Evolutionary conservation across 2,888 invertebrate genomes (phyloP).

Genomic region (Artemia sinica): DNA sequence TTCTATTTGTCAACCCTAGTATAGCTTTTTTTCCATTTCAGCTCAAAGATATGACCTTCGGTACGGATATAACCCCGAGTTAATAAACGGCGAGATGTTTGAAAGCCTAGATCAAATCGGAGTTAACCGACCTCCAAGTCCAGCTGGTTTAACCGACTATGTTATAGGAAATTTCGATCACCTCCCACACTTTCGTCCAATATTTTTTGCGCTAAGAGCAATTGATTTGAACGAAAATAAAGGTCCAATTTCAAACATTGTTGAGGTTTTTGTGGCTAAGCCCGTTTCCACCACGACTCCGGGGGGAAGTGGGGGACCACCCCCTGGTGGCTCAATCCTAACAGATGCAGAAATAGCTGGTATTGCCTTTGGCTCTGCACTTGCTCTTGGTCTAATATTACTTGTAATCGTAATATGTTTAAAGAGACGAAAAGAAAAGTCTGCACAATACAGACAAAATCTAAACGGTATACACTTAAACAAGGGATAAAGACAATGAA

Average conservation of each 20-base stretch:
- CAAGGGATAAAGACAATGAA: neutral
- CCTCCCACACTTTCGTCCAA: conserved; percentile 28
- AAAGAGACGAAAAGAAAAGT: neutral
- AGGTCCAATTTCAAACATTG: conserved; percentile 36
- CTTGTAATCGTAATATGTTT: conserved; percentile 1
- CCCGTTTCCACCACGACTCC: conserved; percentile 38
- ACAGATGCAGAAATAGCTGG: conserved; percentile 6
- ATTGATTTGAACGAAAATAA: conserved; percentile 35
- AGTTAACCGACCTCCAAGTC: conserved; percentile 30
- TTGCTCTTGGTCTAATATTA: conserved; percentile 9
- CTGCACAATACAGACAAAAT: neutral
- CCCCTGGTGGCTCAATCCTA: conserved; percentile 17
- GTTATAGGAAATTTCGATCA: conserved; percentile 38
- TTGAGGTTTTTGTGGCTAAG: conserved; percentile 37
- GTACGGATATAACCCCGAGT: conserved; percentile 29
- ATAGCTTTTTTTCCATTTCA: conserved; percentile 17
- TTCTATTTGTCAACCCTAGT: conserved; percentile 24
- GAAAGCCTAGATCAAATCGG: conserved; percentile 19
- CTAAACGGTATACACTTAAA: neutral
- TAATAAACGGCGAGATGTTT: conserved; percentile 33
- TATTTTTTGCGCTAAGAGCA: conserved; percentile 39
- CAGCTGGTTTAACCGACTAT: conserved; percentile 38
- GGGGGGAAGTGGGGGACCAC: conserved; percentile 30
- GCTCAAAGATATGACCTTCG: conserved; percentile 38
- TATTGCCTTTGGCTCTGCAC: neutral